Percentiles rank a stretch among this genome's conserved stretches.
Conservation (phyloP, 2,797 vertebrate species). For the Botia almorhae region DNA sequence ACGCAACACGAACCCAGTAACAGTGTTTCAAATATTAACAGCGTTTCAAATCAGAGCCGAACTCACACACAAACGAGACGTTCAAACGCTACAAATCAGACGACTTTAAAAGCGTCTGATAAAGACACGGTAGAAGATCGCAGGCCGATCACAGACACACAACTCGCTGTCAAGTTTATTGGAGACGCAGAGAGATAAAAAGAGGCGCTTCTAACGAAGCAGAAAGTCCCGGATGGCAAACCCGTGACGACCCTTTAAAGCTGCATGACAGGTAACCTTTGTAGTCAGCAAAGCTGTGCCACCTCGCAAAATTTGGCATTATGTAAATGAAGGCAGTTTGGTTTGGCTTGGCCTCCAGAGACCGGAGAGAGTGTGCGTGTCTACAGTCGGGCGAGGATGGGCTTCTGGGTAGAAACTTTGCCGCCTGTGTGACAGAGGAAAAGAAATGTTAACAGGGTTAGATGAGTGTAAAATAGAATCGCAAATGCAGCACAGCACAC, state of each 20-base stretch:
- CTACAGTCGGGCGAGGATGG: conserved; percentile 72
- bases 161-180: conserved; percentile 5
- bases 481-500: neutral
- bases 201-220: conserved; percentile 27
- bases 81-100: conserved; percentile 32
- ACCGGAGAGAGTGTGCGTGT: neutral
- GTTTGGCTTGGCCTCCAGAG: conserved; percentile 15
- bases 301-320: conserved; percentile 38
- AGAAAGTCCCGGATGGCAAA: conserved; percentile 56
- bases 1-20: conserved; percentile 18
- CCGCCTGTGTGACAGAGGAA: conserved; percentile 68
- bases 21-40: conserved; percentile 15
- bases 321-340: conserved; percentile 44
- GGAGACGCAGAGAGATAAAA: conserved; percentile 23
- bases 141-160: neutral
- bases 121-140: neutral
- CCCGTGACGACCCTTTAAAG: conserved; percentile 61
- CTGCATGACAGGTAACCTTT: conserved; percentile 50
- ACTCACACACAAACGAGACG: neutral
- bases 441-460: conserved; percentile 38
- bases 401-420: conserved; percentile 72
- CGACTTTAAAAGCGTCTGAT: conserved; percentile 29
- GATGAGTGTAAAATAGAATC: conserved; percentile 1
- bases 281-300: conserved; percentile 38
- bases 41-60: conserved; percentile 1